Evolutionary conservation across 2,797 vertebrate species (phyloP), one percentile per base, ranked within the genome.

Genomic region (Loriculus beryllinus): DNA sequence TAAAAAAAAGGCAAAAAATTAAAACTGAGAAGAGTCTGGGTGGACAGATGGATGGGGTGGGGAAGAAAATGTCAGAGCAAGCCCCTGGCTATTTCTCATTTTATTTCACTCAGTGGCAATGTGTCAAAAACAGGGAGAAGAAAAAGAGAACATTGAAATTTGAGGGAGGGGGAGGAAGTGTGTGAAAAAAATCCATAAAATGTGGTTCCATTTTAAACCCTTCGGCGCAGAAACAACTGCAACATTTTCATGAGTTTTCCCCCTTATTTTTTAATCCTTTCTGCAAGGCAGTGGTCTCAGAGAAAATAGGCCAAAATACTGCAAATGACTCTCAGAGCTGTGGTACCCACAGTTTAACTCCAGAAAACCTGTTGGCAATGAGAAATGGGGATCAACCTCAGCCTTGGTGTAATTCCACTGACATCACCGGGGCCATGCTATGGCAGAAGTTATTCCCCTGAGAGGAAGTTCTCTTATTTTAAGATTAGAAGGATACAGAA

Each of bases 41-140:
- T 93, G 84, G 71, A 96, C 25, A 48, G 75, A 87, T 42, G 74
- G 70, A 93, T 81, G 40, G 87, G 93, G 69, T 77, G 92, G 79
- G 39, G 92, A 95, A 69, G 77, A 93, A 95, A 96, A 96, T 96
- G 95, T 96, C 95, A 96, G 83, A 94, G 86, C 65, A 94, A 91
- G 93, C 95, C 95, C 75, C 86, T 91, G 89, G 95, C 93, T 97
- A 88, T 95, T 97, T 92, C 87, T 93, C 63, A 69, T 95, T 96
- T 94, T 35, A 67, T 88, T 96, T 94, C 82, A 70, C 65, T 92
- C 59, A n/a, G 60, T 86, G 74, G 89, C 69, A 95, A 76, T 83
- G 76, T 75, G 79, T 93, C 84, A 95, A 81, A 82, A 83, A 91
- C 28, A 62, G 22, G 63, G 88, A 90, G 74, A 90, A 82, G 52